Evolutionary conservation across 2,113 vertebrate genomes (phyloP).

Genomic region (Setophaga petechia): DNA sequence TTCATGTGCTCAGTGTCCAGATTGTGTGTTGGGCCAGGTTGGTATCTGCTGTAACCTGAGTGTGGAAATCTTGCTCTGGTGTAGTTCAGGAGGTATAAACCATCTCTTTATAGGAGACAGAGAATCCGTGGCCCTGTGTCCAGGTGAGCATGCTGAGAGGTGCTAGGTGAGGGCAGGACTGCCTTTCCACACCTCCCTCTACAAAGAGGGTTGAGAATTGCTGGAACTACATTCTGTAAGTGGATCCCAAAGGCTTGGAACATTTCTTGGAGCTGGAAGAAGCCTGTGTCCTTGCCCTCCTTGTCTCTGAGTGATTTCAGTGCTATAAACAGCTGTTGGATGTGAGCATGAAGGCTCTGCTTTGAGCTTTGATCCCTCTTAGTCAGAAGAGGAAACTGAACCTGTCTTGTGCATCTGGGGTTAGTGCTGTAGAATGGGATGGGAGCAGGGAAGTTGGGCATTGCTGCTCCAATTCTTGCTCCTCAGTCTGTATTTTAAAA

Average conservation of each 20-base stretch:
- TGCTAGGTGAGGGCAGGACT: background rate
- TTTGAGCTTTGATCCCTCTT: background rate
- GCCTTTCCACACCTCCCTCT: background rate
- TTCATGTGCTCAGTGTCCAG: background rate
- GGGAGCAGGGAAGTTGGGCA: background rate
- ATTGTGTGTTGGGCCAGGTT: background rate
- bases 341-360: background rate
- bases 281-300: background rate
- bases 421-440: background rate
- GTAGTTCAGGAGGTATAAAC: background rate
- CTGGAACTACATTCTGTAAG: background rate
- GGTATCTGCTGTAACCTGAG: background rate
- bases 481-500: rapidly evolving
- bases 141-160: background rate
- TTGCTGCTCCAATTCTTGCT: background rate
- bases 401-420: background rate
- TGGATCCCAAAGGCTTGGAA: background rate
- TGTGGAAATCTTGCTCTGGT: background rate
- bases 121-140: background rate
- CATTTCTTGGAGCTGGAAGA: background rate
- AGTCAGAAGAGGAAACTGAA: constrained; percentile 3
- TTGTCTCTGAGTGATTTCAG: background rate
- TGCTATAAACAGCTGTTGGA: background rate
- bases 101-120: background rate
- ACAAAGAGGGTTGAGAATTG: background rate